phyloP scores from a whole-genome alignment of 2,888 invertebrate genomes.

The Dolomedes plantarius region DNA sequence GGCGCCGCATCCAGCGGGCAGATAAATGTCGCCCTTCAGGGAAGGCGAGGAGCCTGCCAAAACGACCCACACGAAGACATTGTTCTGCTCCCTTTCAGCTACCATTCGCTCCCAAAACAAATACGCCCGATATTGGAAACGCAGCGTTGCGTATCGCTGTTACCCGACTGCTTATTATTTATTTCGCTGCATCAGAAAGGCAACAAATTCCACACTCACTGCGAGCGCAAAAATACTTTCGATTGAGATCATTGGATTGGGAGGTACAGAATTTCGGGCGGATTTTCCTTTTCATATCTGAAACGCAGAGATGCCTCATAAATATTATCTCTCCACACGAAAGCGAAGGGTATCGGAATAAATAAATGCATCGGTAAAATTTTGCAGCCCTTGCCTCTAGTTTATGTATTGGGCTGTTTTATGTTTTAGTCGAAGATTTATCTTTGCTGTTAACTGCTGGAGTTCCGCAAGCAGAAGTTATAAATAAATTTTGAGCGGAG shows the following conservation, averaged over 20 bases:
- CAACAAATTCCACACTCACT: background rate
- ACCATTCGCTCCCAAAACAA: conserved; percentile 57
- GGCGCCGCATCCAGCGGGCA: background rate
- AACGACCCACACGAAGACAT: conserved; percentile 11
- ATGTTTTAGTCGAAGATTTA: too few species aligned
- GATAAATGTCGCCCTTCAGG: conserved; percentile 69
- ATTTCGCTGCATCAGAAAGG: conserved; percentile 27
- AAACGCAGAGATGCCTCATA: background rate
- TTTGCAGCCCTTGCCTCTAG: background rate
- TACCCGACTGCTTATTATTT: conserved; percentile 62
- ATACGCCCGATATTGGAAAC: conserved; percentile 68
- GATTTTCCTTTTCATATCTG: background rate
- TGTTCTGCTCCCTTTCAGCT: conserved; percentile 33
- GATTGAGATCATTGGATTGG: conserved; percentile 5
- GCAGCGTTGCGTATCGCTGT: conserved; percentile 63
- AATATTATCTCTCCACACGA: background rate
- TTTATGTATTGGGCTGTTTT: too few species aligned
- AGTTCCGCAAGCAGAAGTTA: too few species aligned
- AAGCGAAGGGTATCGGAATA: background rate
- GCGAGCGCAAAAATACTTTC: background rate
- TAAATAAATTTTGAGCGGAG: too few species aligned
- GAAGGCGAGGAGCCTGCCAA: conserved; percentile 38
- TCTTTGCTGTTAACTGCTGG: too few species aligned
- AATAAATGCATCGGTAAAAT: background rate
- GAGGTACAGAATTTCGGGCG: background rate